Evolutionary conservation across 2,797 vertebrate species (phyloP).

Genomic region (Sparidentex hasta): DNA sequence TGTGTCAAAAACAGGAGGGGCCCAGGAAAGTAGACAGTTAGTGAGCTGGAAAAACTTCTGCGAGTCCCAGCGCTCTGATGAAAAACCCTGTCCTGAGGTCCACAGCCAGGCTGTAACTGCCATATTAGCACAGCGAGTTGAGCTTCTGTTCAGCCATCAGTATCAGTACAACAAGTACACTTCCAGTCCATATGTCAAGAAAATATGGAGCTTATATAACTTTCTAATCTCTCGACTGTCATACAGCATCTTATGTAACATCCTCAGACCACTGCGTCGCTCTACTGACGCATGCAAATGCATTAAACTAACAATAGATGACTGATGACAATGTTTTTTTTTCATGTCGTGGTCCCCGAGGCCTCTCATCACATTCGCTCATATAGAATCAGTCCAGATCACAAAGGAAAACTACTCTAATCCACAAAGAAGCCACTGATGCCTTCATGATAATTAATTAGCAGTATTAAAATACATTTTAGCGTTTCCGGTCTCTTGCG

Average conservation of each 20-base stretch:
- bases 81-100: background rate
- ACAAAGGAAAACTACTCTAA: constrained; percentile 8
- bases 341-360: background rate
- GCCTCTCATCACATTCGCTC: background rate
- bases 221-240: background rate
- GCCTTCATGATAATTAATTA: constrained; percentile 49
- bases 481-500: constrained; percentile 44
- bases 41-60: constrained; percentile 25
- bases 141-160: background rate
- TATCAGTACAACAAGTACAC: background rate
- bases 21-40: background rate
- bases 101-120: background rate
- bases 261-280: background rate
- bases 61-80: background rate
- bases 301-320: background rate
- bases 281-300: background rate
- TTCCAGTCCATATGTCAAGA: background rate
- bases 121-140: background rate
- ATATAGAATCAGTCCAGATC: background rate
- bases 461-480: constrained; percentile 47
- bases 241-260: background rate
- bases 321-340: background rate
- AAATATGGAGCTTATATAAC: background rate
- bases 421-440: constrained; percentile 38
- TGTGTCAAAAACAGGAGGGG: background rate